These are phyloP conservation scores for Cyclophora punctaria DNA, from an alignment of 2,888 invertebrate genomes.

Conservation along the genomic window DNA sequence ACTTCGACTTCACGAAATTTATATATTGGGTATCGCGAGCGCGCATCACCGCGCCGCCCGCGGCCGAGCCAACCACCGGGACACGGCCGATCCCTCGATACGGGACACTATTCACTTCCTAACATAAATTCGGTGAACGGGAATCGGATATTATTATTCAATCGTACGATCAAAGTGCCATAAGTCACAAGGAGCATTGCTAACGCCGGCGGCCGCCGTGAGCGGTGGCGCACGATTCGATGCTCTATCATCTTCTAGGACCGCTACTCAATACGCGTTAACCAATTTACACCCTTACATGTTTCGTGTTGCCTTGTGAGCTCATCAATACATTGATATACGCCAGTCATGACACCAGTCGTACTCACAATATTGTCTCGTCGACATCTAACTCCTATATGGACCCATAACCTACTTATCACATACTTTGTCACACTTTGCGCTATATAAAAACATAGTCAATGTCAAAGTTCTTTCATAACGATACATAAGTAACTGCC, in stretches of 20 bases:
- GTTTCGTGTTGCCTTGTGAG: too few species aligned
- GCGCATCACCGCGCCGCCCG: slow-evolving; percentile 52
- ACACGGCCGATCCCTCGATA: slow-evolving; percentile 57
- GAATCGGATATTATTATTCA: slow-evolving; percentile 75
- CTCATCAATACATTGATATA: slow-evolving; percentile 6
- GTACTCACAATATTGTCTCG: too few species aligned
- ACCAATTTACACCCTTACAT: too few species aligned
- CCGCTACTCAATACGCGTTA: slow-evolving; percentile 33
- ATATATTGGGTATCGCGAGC: slow-evolving; percentile 54
- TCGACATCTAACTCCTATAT: too few species aligned
- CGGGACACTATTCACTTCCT: slow-evolving; percentile 69
- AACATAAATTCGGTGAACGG: slow-evolving; percentile 72
- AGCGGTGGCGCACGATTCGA: slow-evolving; percentile 71
- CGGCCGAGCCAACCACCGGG: slow-evolving; percentile 50
- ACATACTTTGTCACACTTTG: too few species aligned
- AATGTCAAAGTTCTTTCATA: slow-evolving; percentile 1
- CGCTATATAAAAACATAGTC: too few species aligned
- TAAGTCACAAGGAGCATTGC: slow-evolving; percentile 70
- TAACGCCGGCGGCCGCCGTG: slow-evolving; percentile 71
- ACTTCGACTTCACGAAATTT: slow-evolving; percentile 35
- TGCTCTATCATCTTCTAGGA: slow-evolving; percentile 56
- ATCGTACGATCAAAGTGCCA: slow-evolving; percentile 72
- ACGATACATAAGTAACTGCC: slow-evolving; percentile 8
- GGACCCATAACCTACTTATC: too few species aligned
- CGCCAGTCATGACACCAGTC: not conserved